Evolutionary conservation across 2,888 invertebrate genomes (phyloP), one percentile per base, ranked within the genome.

Genomic region (Brenthis hecate): DNA sequence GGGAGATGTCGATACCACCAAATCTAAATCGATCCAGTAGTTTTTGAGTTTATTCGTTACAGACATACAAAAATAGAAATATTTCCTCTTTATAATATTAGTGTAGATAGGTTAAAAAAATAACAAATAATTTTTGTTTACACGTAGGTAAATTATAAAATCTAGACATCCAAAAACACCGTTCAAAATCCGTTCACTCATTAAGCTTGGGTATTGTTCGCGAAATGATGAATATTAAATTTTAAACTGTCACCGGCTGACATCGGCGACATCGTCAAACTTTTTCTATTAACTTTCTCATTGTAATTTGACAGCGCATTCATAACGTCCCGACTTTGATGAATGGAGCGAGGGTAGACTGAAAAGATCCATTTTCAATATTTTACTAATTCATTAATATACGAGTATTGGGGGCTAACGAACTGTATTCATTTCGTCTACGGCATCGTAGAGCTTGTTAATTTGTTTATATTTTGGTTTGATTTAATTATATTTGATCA

Each of bases 271-370:
- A 81, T 80, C 84, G 88, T 89, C 87, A 84, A 91, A 91, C 83
- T 91, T 91, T 90, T 91, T 91, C 89, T 91, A 91, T 90, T 88
- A 91, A 89, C 85, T 91, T 88, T 89, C 86, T 86, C 90, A 89
- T 89, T 87, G 86, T 80, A 80, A 80, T 85, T 83, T 89, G 91
- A 90, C 89, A 86, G 89, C 83, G 86, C 87, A 86, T 89, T 89
- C 89, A 90, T 91, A 90, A 90, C 80, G 81, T 75, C 67, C 65
- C 63, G 89, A 88, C 88, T 81, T 85, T 90, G 91, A 91, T 88
- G 84, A 86, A 91, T 89, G 80, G 72, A 69, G 77, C 62, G 65
- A 19, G 48, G 60, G 19, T 14, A 16, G 54, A 43, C 36, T 54
- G 53, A 53, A 54, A 54, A 65, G 32, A 51, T 61, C 53, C 32